phyloP scores from a whole-genome alignment of 2,888 invertebrate genomes.

The Spodoptera picta region DNA sequence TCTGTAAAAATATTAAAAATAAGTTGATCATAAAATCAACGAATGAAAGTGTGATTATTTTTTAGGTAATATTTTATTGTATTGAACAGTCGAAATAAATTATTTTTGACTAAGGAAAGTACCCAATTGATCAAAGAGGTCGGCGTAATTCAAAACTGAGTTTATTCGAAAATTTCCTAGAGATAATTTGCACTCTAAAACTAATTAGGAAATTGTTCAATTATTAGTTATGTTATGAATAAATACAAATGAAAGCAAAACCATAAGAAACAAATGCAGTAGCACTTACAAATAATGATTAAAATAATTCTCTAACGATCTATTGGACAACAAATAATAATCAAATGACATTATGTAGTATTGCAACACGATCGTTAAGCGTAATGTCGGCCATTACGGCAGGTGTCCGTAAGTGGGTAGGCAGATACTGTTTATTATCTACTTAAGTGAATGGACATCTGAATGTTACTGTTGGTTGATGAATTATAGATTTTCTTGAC shows the following conservation, averaged over 20 bases:
- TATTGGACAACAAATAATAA: conserved; percentile 28
- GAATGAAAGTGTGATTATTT: no score
- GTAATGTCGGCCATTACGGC: conserved; percentile 43
- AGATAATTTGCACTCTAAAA: no score
- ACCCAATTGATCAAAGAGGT: no score
- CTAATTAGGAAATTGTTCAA: no score
- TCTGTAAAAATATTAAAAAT: no score
- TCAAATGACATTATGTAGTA: conserved; percentile 33
- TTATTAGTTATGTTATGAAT: no score
- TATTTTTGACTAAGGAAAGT: no score
- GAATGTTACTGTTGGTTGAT: conserved; percentile 10
- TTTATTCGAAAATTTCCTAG: no score
- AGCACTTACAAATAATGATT: background rate
- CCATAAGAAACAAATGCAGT: conserved; percentile 1
- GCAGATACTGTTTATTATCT: conserved; percentile 34
- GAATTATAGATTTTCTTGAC: conserved; percentile 6
- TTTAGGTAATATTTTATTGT: no score
- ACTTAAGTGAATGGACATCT: conserved; percentile 27
- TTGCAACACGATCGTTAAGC: conserved; percentile 40
- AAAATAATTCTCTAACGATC: conserved; percentile 16
- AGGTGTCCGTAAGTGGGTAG: conserved; percentile 27
- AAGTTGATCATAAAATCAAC: no score
- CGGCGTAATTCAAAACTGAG: no score
- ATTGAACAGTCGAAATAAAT: no score
- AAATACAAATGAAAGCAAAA: background rate